A percentile compares a stretch with the other conserved stretches of the same genome.
These are phyloP conservation scores for Trematomus bernacchii DNA, from an alignment of 2,797 vertebrate genomes.

Conservation along the genomic window DNA sequence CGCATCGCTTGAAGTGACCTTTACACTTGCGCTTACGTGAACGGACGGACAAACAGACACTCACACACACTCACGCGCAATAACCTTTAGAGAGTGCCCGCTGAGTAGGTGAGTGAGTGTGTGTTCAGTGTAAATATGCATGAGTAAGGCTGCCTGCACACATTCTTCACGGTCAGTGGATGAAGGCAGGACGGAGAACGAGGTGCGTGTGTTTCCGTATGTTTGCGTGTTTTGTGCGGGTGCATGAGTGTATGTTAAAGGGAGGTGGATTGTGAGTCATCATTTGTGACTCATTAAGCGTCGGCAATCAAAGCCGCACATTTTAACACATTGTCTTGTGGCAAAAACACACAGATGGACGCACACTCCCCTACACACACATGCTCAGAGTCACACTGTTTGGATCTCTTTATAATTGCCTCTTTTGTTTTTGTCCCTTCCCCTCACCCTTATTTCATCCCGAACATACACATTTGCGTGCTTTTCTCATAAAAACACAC, in stretches of 20 bases:
- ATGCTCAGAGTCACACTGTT: slow-evolving; percentile 42
- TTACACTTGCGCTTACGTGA: slow-evolving; percentile 68
- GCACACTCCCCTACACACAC: slow-evolving; percentile 12
- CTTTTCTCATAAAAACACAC: slow-evolving; percentile 29
- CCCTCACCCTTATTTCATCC: slow-evolving; percentile 18
- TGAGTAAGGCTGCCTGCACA: slow-evolving; percentile 84
- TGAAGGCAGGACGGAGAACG: slow-evolving; percentile 67
- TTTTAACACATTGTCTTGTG: slow-evolving; percentile 78
- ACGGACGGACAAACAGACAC: slow-evolving; percentile 60
- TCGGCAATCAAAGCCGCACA: slow-evolving; percentile 77
- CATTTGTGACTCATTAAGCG: slow-evolving; percentile 85
- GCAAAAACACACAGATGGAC: slow-evolving; percentile 64
- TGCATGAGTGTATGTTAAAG: slow-evolving; percentile 58
- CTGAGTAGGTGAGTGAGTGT: slow-evolving; percentile 82
- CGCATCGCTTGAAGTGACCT: slow-evolving; percentile 74
- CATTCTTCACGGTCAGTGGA: slow-evolving; percentile 83
- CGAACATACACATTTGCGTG: slow-evolving; percentile 28
- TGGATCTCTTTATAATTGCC: slow-evolving; percentile 40
- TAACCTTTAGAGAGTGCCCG: slow-evolving; percentile 78
- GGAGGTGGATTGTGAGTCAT: slow-evolving; percentile 85
- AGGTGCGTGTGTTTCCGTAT: slow-evolving; percentile 47
- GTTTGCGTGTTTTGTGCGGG: slow-evolving; percentile 26
- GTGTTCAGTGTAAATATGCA: slow-evolving; percentile 85
- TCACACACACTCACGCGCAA: slow-evolving; percentile 60
- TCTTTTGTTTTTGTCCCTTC: slow-evolving; percentile 36